phyloP scores from a whole-genome alignment of 92 coral and sea anemone species.

The Phymanthus crucifer region DNA sequence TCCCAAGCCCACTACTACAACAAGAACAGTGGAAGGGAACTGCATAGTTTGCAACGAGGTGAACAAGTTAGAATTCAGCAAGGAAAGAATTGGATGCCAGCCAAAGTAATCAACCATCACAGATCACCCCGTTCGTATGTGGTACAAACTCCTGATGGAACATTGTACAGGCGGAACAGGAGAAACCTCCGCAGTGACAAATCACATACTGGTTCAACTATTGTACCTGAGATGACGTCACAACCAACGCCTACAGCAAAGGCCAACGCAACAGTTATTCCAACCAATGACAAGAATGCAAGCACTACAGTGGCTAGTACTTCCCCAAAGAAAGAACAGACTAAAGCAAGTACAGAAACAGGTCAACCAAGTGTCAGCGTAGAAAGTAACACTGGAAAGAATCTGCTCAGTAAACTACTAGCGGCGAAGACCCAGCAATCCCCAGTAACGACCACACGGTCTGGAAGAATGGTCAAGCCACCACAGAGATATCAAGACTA shows the following conservation, averaged over 20 bases:
- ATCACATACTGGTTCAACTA: background rate
- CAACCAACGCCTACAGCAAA: background rate
- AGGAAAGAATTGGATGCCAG: constrained; percentile 5
- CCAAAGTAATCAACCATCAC: constrained; percentile 13
- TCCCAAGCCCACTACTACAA: no score
- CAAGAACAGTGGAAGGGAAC: no score
- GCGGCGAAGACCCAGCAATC: no score
- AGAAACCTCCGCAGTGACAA: constrained; percentile 8
- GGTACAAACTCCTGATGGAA: constrained; percentile 14
- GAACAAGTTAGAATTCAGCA: background rate
- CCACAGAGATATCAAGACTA: no score
- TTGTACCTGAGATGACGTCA: background rate
- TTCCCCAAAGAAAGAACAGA: background rate
- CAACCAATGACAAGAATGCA: background rate
- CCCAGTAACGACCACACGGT: constrained; percentile 11
- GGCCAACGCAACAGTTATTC: background rate
- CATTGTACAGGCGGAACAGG: constrained; percentile 3
- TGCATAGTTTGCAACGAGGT: background rate
- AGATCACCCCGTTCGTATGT: background rate
- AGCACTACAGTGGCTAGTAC: background rate
- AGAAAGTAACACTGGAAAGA: background rate
- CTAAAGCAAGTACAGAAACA: constrained; percentile 18
- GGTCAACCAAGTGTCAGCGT: background rate
- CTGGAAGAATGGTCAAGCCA: no score
- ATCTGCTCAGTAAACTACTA: background rate